These are phyloP conservation scores for Anoplopoma fimbria DNA, from an alignment of 2,113 vertebrate species.

Conservation along the genomic window DNA sequence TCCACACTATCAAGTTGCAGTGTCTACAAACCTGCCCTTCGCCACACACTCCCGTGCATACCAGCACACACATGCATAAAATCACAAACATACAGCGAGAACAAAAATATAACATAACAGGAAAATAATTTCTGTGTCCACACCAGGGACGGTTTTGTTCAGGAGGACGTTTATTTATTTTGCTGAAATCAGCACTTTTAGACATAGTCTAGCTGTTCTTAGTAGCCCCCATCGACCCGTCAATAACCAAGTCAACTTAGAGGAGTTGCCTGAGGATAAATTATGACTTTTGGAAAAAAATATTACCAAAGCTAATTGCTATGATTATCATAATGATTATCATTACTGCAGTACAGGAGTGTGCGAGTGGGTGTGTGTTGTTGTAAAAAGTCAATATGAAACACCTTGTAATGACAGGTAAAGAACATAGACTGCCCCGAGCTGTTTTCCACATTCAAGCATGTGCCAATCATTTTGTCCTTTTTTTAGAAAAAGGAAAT, in stretches of 20 bases:
- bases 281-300: slow-evolving; percentile 76
- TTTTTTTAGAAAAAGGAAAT: slow-evolving; percentile 73
- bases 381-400: slow-evolving; percentile 78
- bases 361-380: slow-evolving; percentile 50
- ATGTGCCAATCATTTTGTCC: slow-evolving; percentile 81
- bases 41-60: slow-evolving; percentile 21
- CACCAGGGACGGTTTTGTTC: not conserved
- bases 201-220: not conserved
- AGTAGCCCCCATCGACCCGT: slow-evolving; percentile 42
- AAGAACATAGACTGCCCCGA: slow-evolving; percentile 77
- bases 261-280: slow-evolving; percentile 53
- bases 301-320: slow-evolving; percentile 79
- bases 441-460: slow-evolving; percentile 73
- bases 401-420: slow-evolving; percentile 81
- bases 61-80: not conserved
- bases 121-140: not conserved
- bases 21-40: slow-evolving; percentile 53
- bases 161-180: not conserved
- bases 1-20: slow-evolving; percentile 65
- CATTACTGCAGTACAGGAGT: slow-evolving; percentile 58
- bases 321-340: slow-evolving; percentile 79
- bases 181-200: slow-evolving; percentile 25
- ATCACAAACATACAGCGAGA: not conserved
- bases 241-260: slow-evolving; percentile 56
- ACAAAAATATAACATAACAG: not conserved